A percentile compares a stretch with the other conserved stretches of the same genome.
Evolutionary conservation across 2,797 vertebrate species (phyloP).

Genomic region (Cercopithecus petaurista): DNA sequence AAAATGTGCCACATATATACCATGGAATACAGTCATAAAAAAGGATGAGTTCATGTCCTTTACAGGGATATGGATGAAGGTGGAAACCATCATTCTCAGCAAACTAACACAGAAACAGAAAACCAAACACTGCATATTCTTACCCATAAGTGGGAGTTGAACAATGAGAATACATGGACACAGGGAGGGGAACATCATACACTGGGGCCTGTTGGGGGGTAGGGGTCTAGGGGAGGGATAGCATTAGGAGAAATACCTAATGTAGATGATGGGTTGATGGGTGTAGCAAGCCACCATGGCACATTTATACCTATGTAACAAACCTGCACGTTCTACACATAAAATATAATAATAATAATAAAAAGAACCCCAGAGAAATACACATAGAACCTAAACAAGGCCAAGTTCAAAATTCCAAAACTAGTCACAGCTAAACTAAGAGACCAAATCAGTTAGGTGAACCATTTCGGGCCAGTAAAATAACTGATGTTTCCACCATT

Average conservation of each 20-base stretch:
- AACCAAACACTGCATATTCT: background rate
- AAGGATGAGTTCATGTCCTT: background rate
- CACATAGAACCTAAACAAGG: background rate
- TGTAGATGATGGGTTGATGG: background rate
- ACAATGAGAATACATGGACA: background rate
- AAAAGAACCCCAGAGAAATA: background rate
- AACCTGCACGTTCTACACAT: background rate
- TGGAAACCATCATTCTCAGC: background rate
- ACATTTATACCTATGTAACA: background rate
- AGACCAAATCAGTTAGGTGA: background rate
- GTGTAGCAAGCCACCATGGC: background rate
- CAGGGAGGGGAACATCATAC: background rate
- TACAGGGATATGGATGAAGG: background rate
- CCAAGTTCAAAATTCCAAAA: background rate
- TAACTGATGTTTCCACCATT: background rate
- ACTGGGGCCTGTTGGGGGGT: background rate
- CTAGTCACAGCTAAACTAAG: background rate
- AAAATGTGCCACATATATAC: too few species aligned
- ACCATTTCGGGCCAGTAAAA: background rate
- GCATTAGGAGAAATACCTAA: background rate
- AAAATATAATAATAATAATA: background rate
- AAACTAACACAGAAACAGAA: background rate
- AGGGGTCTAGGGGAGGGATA: background rate
- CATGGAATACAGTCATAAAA: background rate
- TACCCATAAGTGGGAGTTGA: background rate